Evolutionary conservation across 2,113 vertebrate genomes (phyloP).

Genomic region (Nicator chloris): DNA sequence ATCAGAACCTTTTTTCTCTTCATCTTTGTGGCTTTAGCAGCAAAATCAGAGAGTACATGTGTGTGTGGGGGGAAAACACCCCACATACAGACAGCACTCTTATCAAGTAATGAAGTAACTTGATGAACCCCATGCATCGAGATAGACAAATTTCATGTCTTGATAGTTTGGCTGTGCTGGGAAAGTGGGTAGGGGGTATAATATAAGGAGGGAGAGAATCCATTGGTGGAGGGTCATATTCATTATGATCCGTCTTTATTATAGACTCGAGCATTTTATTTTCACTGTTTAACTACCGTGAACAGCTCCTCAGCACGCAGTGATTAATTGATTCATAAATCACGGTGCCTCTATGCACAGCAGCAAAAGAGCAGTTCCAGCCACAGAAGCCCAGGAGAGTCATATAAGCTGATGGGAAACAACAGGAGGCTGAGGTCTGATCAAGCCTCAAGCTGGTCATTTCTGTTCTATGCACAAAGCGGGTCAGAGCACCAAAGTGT

Average conservation of each 20-base stretch:
- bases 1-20: not conserved
- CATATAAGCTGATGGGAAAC: slow-evolving; percentile 37
- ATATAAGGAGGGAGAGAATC: not conserved
- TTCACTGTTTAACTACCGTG: slow-evolving; percentile 69
- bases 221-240: not conserved
- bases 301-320: slow-evolving; percentile 62
- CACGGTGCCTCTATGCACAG: slow-evolving; percentile 43
- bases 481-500: slow-evolving; percentile 6
- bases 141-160: not conserved
- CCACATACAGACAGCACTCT: not conserved
- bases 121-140: not conserved
- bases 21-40: not conserved
- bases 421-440: slow-evolving; percentile 32
- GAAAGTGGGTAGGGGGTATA: not conserved
- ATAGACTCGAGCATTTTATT: slow-evolving; percentile 61
- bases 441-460: slow-evolving; percentile 15
- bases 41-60: not conserved
- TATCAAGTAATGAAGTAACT: not conserved
- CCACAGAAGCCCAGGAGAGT: slow-evolving; percentile 41
- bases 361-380: slow-evolving; percentile 27
- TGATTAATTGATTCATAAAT: slow-evolving; percentile 79
- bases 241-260: slow-evolving; percentile 63
- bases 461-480: slow-evolving; percentile 4
- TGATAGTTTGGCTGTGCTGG: not conserved
- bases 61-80: not conserved